phyloP scores from a whole-genome alignment of 2,888 invertebrate genomes.

The Andrena trimmerana region DNA sequence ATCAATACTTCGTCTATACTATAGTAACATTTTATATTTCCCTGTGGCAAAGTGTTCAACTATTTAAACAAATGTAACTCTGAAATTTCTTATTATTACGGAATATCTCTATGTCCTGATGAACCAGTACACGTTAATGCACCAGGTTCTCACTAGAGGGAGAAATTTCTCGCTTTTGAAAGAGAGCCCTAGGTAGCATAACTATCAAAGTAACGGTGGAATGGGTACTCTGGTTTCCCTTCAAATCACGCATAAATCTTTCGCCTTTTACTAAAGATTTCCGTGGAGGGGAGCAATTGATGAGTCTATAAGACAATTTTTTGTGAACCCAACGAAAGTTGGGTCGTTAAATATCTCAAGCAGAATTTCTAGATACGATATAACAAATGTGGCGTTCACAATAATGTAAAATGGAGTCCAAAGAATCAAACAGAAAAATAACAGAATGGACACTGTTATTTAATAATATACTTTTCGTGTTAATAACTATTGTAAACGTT shows the following conservation, averaged over 20 bases:
- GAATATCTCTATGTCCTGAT: background rate
- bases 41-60: no score
- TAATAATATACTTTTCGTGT: no score
- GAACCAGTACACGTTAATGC: slow-evolving; percentile 1
- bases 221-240: slow-evolving; percentile 83
- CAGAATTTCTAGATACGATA: slow-evolving; percentile 17
- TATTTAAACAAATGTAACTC: no score
- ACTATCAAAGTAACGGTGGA: background rate
- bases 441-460: no score
- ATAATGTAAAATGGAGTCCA: no score
- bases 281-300: slow-evolving; percentile 81
- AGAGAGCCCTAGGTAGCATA: background rate
- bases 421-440: no score
- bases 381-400: no score
- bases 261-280: slow-evolving; percentile 86
- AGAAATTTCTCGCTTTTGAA: slow-evolving; percentile 25
- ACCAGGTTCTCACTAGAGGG: slow-evolving; percentile 8
- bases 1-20: no score
- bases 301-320: slow-evolving; percentile 81
- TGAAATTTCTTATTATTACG: no score
- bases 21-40: no score
- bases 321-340: slow-evolving; percentile 61
- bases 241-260: slow-evolving; percentile 85
- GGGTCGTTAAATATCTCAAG: slow-evolving; percentile 61
- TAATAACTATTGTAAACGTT: no score